Conservation (phyloP, 1,140 invertebrate species). For the Oryctes rhinoceros region DNA sequence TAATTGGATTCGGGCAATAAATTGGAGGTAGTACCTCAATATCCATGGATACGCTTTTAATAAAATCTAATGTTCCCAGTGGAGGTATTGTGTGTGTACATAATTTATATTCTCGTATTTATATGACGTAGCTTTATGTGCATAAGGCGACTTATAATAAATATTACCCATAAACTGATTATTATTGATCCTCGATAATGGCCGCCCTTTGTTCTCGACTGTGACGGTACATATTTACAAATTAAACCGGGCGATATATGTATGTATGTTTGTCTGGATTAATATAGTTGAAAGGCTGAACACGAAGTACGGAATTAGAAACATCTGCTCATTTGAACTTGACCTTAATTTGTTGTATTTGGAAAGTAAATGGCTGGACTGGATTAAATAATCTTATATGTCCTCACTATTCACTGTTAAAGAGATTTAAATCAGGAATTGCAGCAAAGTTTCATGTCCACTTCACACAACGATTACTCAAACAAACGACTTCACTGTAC, state of each 20-base stretch:
- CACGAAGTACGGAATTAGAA: not conserved
- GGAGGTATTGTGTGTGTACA: conserved; percentile 25
- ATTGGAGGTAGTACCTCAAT: not conserved
- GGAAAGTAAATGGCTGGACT: no score
- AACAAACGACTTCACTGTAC: no score
- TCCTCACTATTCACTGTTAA: no score
- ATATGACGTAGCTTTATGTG: conserved; percentile 21
- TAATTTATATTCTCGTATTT: conserved; percentile 14
- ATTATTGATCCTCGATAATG: conserved; percentile 27
- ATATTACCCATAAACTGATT: conserved; percentile 31
- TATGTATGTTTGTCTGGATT: not conserved
- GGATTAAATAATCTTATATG: no score
- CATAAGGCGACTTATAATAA: conserved; percentile 7
- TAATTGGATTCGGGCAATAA: no score
- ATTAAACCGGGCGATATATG: not conserved
- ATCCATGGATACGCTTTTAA: not conserved
- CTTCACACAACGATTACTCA: no score
- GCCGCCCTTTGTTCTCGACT: not conserved
- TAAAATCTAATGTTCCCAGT: conserved; percentile 26
- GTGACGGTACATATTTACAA: conserved; percentile 20
- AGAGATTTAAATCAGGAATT: no score
- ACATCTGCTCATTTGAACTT: no score
- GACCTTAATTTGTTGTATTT: no score
- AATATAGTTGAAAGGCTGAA: not conserved
- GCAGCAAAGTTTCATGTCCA: no score